phyloP scores from a whole-genome alignment of 2,888 invertebrate species.

The Punctoribates punctum region DNA sequence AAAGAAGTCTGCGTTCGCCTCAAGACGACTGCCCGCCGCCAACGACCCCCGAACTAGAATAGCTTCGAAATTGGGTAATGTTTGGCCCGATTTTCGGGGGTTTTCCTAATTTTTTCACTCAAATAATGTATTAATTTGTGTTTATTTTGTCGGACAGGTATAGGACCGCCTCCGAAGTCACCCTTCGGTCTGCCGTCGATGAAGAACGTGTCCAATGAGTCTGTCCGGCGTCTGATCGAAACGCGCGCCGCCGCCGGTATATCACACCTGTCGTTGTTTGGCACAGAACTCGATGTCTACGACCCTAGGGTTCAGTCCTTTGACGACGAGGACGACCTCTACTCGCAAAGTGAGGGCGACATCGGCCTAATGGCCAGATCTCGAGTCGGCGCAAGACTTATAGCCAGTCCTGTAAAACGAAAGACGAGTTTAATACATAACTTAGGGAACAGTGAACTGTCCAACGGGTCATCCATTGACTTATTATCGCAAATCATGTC shows the following conservation, averaged over 20 bases:
- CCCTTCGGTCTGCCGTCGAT: constrained; percentile 29
- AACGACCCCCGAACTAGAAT: constrained; percentile 18
- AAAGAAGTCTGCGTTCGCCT: constrained; percentile 32
- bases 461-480: constrained; percentile 4
- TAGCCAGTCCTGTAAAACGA: not conserved
- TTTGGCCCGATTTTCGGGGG: not conserved
- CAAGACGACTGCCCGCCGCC: constrained; percentile 27
- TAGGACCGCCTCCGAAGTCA: constrained; percentile 30
- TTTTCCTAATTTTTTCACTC: not conserved
- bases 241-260: constrained; percentile 32
- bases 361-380: constrained; percentile 28
- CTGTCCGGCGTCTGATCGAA: not conserved
- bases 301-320: constrained; percentile 16
- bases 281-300: constrained; percentile 29
- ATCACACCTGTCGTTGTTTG: constrained; percentile 38
- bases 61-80: constrained; percentile 36
- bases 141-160: not conserved
- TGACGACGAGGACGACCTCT: constrained; percentile 27
- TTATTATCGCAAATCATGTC: constrained; percentile 34
- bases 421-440: not conserved
- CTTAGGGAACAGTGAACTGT: not conserved
- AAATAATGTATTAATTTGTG: not conserved
- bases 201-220: not conserved
- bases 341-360: not conserved
- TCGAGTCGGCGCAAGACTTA: not conserved